phyloP scores from a whole-genome alignment of 1,140 invertebrate species.

The Oreohelix idahoensis region DNA sequence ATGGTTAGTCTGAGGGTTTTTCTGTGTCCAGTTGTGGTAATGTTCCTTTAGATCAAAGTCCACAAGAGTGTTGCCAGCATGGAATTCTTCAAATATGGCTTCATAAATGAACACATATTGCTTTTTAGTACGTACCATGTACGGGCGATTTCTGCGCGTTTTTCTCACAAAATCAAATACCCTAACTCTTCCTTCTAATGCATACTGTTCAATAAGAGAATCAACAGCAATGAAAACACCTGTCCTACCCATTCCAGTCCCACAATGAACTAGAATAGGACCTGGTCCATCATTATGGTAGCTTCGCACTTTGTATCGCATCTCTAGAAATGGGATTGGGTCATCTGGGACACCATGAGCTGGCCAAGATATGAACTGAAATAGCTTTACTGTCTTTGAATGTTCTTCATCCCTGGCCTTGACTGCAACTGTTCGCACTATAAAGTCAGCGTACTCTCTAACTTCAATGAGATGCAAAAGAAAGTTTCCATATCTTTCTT shows the following conservation, averaged over 20 bases:
- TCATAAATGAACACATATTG: slow-evolving; percentile 71
- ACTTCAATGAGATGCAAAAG: slow-evolving; percentile 54
- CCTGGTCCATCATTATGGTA: slow-evolving; percentile 74
- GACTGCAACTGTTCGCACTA: slow-evolving; percentile 56
- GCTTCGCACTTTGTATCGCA: slow-evolving; percentile 82
- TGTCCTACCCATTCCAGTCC: slow-evolving; percentile 73
- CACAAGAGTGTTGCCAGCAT: slow-evolving; percentile 57
- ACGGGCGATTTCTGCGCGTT: slow-evolving; percentile 62
- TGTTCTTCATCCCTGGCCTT: slow-evolving; percentile 9
- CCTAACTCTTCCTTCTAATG: slow-evolving; percentile 63
- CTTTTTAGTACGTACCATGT: slow-evolving; percentile 69
- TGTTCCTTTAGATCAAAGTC: slow-evolving; percentile 55
- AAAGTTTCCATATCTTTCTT: slow-evolving; percentile 57
- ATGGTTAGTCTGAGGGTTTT: slow-evolving; percentile 58
- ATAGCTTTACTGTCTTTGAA: slow-evolving; percentile 61
- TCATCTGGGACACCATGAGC: slow-evolving; percentile 98
- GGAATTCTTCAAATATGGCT: slow-evolving; percentile 64
- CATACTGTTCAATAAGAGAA: slow-evolving; percentile 63
- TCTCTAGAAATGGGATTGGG: slow-evolving; percentile 97
- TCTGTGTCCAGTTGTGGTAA: slow-evolving; percentile 57
- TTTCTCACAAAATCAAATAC: slow-evolving; percentile 64
- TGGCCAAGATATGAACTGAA: slow-evolving; percentile 99
- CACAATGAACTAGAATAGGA: slow-evolving; percentile 96
- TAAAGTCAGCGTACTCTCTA: slow-evolving; percentile 62
- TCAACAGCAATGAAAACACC: slow-evolving; percentile 70